A percentile compares a stretch with the other conserved stretches of the same genome.
Conservation (phyloP, 2,888 invertebrate genomes). For the Theristus sp. region DNA sequence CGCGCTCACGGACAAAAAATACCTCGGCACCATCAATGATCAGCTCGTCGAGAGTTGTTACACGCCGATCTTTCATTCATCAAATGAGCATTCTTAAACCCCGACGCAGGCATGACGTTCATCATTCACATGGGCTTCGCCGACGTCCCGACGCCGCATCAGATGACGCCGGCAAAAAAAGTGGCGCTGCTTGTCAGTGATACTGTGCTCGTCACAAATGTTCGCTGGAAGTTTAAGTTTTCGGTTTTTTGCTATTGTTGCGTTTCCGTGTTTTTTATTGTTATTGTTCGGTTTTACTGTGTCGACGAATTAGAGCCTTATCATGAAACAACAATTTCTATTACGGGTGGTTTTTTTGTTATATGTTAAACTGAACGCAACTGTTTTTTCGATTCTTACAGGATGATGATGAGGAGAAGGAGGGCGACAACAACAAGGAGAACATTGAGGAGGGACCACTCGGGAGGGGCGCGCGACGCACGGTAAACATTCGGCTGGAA, state of each 20-base stretch:
- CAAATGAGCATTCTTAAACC: no score
- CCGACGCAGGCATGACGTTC: slow-evolving; percentile 68
- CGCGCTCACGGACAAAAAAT: slow-evolving; percentile 83
- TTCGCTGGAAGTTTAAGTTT: no score
- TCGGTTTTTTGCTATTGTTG: no score
- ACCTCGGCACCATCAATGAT: slow-evolving; percentile 64
- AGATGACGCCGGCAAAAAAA: slow-evolving; percentile 53
- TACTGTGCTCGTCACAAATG: slow-evolving; percentile 82
- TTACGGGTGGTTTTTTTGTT: no score
- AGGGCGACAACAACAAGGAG: slow-evolving; percentile 17
- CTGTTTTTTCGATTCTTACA: no score
- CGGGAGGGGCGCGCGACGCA: slow-evolving; percentile 23
- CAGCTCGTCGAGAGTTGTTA: slow-evolving; percentile 89
- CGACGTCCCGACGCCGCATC: slow-evolving; percentile 59
- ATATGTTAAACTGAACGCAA: no score
- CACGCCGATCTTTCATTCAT: slow-evolving; percentile 92
- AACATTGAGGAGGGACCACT: slow-evolving; percentile 17
- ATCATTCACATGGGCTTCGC: slow-evolving; percentile 81
- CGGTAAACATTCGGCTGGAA: no score
- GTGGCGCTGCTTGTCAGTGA: slow-evolving; percentile 91
- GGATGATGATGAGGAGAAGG: slow-evolving; percentile 16
- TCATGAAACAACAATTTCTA: slow-evolving; percentile 37
- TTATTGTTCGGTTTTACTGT: no score
- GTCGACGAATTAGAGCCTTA: background rate
- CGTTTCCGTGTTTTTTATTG: no score